A percentile compares a stretch with the other conserved stretches of the same genome.
Evolutionary conservation across 2,888 invertebrate species (phyloP).

Genomic region (Cheiracanthium punctorium): DNA sequence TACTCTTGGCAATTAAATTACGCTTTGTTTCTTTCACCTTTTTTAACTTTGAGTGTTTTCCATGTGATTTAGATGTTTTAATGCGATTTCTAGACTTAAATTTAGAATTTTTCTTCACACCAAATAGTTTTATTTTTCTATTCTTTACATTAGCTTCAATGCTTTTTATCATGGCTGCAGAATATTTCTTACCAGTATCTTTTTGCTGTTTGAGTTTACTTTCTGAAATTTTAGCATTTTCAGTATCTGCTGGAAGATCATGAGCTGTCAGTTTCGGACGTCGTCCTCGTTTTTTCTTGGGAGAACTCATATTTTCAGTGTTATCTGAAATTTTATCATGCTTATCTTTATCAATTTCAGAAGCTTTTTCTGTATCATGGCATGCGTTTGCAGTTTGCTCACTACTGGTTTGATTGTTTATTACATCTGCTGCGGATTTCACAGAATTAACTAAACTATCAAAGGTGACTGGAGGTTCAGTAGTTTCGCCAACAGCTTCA

Average conservation of each 20-base stretch:
- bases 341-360: conserved; percentile 1
- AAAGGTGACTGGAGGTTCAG: conserved; percentile 19
- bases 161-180: neutral
- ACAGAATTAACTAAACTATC: conserved; percentile 19
- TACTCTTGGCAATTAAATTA: neutral
- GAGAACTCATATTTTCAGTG: neutral
- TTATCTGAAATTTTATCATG: too few species aligned
- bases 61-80: neutral
- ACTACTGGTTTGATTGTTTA: neutral
- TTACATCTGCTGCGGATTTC: neutral
- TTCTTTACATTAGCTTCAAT: neutral
- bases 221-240: neutral
- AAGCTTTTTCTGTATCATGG: neutral
- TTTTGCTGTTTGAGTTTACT: neutral
- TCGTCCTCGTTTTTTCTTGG: conserved; percentile 32
- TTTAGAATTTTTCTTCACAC: neutral
- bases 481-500: neutral
- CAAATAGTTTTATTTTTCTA: neutral
- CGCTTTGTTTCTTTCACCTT: neutral
- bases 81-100: neutral
- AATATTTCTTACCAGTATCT: neutral
- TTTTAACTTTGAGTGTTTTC: neutral
- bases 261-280: conserved; percentile 18
- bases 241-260: neutral
- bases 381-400: neutral